Evolutionary conservation across 2,888 invertebrate species (phyloP).

Genomic region (Agrilus mali): DNA sequence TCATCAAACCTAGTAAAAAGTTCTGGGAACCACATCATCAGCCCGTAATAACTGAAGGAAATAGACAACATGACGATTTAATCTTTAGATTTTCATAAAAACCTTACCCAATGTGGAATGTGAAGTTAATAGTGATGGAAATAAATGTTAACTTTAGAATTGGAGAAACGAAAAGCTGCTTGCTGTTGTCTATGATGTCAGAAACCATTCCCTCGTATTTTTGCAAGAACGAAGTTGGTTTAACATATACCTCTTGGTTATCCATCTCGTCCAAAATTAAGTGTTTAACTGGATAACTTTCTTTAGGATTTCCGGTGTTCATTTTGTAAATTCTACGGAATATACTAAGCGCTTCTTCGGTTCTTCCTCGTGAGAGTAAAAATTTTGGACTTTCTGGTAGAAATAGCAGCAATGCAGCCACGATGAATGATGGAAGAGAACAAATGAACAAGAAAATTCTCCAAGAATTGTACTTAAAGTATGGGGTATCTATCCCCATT

Average conservation of each 20-base stretch:
- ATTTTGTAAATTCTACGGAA: conserved; percentile 70
- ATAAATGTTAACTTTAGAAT: conserved; percentile 73
- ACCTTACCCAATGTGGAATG: conserved; percentile 78
- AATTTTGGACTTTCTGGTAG: conserved; percentile 89
- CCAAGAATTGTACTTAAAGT: conserved; percentile 83
- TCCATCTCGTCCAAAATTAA: conserved; percentile 45
- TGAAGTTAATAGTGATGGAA: conserved; percentile 81
- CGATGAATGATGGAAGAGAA: conserved; percentile 78
- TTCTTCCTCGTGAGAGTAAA: conserved; percentile 64
- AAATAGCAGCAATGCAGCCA: conserved; percentile 68
- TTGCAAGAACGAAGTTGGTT: conserved; percentile 39
- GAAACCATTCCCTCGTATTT: conserved; percentile 61
- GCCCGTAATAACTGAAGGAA: conserved; percentile 66
- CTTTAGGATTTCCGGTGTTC: conserved; percentile 64
- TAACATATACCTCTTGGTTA: conserved; percentile 28
- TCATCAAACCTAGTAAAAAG: conserved; percentile 84
- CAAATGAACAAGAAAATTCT: conserved; percentile 81
- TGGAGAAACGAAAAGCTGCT: conserved; percentile 65
- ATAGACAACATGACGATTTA: neutral
- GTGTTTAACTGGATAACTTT: conserved; percentile 65
- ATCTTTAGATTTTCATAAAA: neutral
- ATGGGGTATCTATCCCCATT: conserved; percentile 52
- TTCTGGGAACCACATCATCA: conserved; percentile 97
- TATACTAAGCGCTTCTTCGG: conserved; percentile 69
- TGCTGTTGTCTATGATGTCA: conserved; percentile 71